Conservation (phyloP, 1,140 invertebrate species). For the Bicyclus anynana region DNA sequence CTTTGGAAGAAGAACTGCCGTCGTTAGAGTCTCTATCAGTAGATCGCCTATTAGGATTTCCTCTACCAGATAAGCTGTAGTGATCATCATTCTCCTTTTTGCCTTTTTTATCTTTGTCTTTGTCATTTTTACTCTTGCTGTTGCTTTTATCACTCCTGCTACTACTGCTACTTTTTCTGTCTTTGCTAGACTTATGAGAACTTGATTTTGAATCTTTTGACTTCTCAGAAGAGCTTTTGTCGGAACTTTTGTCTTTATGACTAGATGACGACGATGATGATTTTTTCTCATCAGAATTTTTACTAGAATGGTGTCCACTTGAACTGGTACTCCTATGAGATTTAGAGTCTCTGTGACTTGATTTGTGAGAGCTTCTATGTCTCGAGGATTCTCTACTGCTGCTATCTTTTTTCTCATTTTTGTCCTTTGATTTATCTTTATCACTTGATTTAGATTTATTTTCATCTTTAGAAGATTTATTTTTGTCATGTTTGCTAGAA, state of each 20-base stretch:
- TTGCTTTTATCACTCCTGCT: constrained; percentile 25
- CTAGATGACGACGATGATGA: constrained; percentile 48
- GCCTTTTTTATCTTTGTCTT: constrained; percentile 67
- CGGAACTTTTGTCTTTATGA: constrained; percentile 48
- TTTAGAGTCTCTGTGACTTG: constrained; percentile 63
- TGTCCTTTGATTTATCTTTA: constrained; percentile 63
- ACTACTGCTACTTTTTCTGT: constrained; percentile 66
- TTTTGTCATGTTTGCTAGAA: constrained; percentile 56
- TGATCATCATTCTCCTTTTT: constrained; percentile 78
- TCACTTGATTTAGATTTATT: constrained; percentile 63
- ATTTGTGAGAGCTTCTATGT: constrained; percentile 61
- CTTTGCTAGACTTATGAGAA: constrained; percentile 60
- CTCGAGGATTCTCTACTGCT: constrained; percentile 60
- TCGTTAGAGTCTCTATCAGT: constrained; percentile 80
- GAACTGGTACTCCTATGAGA: constrained; percentile 63
- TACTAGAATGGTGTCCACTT: constrained; percentile 62
- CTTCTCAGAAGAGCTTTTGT: constrained; percentile 51
- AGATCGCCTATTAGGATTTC: constrained; percentile 68
- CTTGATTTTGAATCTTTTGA: constrained; percentile 63
- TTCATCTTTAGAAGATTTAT: constrained; percentile 55
- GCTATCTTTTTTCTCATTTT: constrained; percentile 67
- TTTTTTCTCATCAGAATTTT: constrained; percentile 57
- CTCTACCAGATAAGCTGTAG: constrained; percentile 75
- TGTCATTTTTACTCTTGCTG: constrained; percentile 52
- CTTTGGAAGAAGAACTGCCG: constrained; percentile 71